Conservation (phyloP, 2,888 invertebrate genomes). For the Fissipunctia ypsillon region DNA sequence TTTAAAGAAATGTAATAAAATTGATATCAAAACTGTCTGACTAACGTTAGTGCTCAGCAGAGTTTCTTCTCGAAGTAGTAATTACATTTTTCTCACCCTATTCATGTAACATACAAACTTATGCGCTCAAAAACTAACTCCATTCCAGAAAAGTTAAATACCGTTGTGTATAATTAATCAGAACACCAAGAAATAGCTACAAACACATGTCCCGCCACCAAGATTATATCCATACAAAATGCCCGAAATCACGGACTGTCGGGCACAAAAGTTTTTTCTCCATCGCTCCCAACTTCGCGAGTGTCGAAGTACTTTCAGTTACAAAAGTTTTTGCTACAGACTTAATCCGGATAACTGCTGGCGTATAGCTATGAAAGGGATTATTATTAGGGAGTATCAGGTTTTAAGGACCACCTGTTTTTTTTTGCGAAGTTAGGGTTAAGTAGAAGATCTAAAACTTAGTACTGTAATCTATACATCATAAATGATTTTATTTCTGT, state of each 20-base stretch:
- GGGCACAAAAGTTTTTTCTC: constrained; percentile 56
- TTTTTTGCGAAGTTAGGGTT: constrained; percentile 16
- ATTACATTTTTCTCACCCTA: constrained; percentile 31
- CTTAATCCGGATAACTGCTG: constrained; percentile 61
- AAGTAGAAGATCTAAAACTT: not conserved
- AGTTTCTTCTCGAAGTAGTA: constrained; percentile 30
- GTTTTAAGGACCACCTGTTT: constrained; percentile 30
- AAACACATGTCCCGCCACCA: constrained; percentile 32
- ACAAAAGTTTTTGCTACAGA: constrained; percentile 48
- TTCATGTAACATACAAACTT: constrained; percentile 34
- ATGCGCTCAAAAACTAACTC: constrained; percentile 33
- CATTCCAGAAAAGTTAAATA: constrained; percentile 44
- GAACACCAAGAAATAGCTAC: constrained; percentile 30
- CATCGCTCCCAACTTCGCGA: constrained; percentile 54
- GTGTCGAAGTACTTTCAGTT: constrained; percentile 63
- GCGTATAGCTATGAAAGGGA: constrained; percentile 48
- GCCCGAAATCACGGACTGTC: constrained; percentile 56
- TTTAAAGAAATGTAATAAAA: constrained; percentile 11
- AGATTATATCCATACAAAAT: constrained; percentile 55
- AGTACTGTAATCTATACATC: not conserved
- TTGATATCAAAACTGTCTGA: constrained; percentile 11
- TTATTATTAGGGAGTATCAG: constrained; percentile 56
- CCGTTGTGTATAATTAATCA: constrained; percentile 42
- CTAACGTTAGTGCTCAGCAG: not conserved
- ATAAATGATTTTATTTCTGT: no score